Conservation (phyloP, 2,888 invertebrate genomes). For the Macaria notata region DNA sequence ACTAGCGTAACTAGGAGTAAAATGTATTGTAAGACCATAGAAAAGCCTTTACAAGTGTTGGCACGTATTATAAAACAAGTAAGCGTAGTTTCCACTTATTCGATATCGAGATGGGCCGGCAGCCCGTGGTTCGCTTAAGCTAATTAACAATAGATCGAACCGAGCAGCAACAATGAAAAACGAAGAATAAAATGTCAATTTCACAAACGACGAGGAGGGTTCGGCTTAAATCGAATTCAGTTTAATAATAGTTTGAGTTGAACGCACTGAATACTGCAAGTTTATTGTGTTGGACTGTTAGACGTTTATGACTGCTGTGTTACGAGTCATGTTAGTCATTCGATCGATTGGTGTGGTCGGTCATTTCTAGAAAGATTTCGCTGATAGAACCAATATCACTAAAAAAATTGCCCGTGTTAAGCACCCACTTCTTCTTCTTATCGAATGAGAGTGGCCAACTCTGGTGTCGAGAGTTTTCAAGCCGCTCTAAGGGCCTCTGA, state of each 20-base stretch:
- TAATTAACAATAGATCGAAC: constrained; percentile 81
- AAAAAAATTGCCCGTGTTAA: no score
- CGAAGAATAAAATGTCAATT: constrained; percentile 82
- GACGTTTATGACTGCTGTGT: constrained; percentile 16
- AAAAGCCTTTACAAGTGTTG: neutral
- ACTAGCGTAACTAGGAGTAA: no score
- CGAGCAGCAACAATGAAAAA: constrained; percentile 80
- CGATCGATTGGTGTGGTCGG: no score
- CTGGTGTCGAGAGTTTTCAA: no score
- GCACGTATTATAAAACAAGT: constrained; percentile 13
- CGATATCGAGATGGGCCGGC: constrained; percentile 36
- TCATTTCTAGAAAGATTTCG: no score
- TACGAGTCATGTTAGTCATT: neutral
- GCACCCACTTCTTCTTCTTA: no score
- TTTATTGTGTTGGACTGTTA: constrained; percentile 64
- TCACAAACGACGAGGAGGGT: constrained; percentile 81
- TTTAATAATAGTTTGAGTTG: constrained; percentile 81
- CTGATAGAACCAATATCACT: no score
- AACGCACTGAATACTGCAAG: constrained; percentile 76
- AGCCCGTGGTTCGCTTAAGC: constrained; percentile 73
- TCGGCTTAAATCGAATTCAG: constrained; percentile 81
- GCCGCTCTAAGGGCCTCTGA: no score
- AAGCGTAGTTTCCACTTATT: constrained; percentile 29
- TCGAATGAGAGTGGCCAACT: no score
- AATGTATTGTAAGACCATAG: neutral